These are phyloP conservation scores for Drosophila siamana DNA, from an alignment of 2,888 invertebrate genomes.

Conservation along the genomic window DNA sequence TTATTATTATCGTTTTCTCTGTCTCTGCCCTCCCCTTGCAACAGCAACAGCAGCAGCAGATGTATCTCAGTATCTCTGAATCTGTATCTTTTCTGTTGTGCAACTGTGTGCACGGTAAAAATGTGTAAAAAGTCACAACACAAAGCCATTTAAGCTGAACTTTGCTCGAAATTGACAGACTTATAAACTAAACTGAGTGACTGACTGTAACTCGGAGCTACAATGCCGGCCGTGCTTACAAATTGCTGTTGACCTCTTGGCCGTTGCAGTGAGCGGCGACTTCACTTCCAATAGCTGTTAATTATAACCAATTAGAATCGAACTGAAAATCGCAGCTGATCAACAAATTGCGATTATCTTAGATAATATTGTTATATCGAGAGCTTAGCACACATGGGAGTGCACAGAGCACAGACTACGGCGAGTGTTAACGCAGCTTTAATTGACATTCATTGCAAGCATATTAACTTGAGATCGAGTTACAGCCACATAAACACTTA, in stretches of 20 bases:
- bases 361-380: constrained; percentile 8
- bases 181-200: constrained; percentile 5
- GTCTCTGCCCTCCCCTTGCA: not conserved
- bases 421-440: constrained; percentile 25
- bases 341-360: constrained; percentile 27
- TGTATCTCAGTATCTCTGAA: constrained; percentile 15
- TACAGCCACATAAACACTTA: constrained; percentile 1
- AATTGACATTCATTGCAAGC: constrained; percentile 10
- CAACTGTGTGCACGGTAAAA: constrained; percentile 47
- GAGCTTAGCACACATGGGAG: not conserved
- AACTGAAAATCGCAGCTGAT: constrained; percentile 10
- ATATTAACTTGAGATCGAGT: constrained; percentile 8
- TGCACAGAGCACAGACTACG: constrained; percentile 7
- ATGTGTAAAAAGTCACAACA: constrained; percentile 58
- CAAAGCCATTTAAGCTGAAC: constrained; percentile 70
- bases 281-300: constrained; percentile 29
- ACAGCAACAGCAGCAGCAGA: not conserved
- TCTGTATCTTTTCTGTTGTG: constrained; percentile 2
- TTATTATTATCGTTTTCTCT: constrained; percentile 35
- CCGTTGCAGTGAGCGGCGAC: constrained; percentile 22
- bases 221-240: constrained; percentile 37
- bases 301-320: constrained; percentile 46
- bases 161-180: constrained; percentile 63
- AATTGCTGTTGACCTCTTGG: constrained; percentile 68
- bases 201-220: constrained; percentile 19